Conservation (phyloP, 1,140 invertebrate genomes). For the Megalonaias nervosa region DNA sequence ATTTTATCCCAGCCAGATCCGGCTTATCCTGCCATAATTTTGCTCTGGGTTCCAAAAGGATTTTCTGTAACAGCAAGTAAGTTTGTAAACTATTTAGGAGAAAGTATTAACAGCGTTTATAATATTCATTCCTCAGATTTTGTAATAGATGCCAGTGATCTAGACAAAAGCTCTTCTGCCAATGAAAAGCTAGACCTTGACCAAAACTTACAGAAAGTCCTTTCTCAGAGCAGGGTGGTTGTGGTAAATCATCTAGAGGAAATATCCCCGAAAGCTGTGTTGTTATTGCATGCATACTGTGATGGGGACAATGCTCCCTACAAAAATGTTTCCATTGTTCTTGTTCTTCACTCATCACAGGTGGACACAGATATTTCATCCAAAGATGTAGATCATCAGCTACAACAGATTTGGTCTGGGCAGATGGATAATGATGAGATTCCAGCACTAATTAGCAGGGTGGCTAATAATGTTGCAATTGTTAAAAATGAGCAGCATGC, state of each 20-base stretch:
- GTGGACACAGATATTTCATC: not conserved
- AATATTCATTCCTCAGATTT: constrained; percentile 1
- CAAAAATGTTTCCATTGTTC: constrained; percentile 53
- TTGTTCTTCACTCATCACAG: constrained; percentile 33
- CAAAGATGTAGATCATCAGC: constrained; percentile 27
- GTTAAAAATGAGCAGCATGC: constrained; percentile 28
- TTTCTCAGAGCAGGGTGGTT: constrained; percentile 33
- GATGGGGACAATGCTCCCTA: constrained; percentile 63
- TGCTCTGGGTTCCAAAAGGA: constrained; percentile 37
- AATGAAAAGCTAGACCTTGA: constrained; percentile 47
- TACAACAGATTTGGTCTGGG: constrained; percentile 43
- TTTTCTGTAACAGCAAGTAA: constrained; percentile 26
- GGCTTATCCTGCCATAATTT: constrained; percentile 46
- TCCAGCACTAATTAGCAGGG: constrained; percentile 49
- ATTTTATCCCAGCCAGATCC: constrained; percentile 37
- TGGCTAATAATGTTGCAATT: constrained; percentile 56
- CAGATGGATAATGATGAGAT: constrained; percentile 55
- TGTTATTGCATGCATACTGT: constrained; percentile 61
- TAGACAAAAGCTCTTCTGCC: constrained; percentile 10
- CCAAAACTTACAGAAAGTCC: constrained; percentile 29
- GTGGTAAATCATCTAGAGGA: constrained; percentile 55
- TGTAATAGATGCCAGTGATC: constrained; percentile 23
- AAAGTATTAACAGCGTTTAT: constrained; percentile 27
- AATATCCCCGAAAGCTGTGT: constrained; percentile 41
- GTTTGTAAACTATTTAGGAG: constrained; percentile 25